phyloP scores from a whole-genome alignment of 1,140 invertebrate species.

The Planococcus citri region DNA sequence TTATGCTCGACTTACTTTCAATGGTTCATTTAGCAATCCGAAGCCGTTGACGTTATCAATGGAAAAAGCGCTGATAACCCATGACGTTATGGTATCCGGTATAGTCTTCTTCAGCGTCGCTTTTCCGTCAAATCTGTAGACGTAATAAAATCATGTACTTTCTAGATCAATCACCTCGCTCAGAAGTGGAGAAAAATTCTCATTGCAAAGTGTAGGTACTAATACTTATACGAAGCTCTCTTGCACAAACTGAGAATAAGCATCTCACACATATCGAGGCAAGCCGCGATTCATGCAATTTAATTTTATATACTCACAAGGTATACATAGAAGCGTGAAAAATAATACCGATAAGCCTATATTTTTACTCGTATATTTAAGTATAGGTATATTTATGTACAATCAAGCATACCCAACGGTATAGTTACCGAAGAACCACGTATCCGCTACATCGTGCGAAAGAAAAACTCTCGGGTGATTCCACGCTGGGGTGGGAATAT shows the following conservation, averaged over 20 bases:
- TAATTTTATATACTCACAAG: too few species aligned
- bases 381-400: background rate
- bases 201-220: background rate
- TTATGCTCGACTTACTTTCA: constrained; percentile 45
- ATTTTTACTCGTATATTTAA: too few species aligned
- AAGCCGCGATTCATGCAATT: background rate
- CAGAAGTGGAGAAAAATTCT: background rate
- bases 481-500: constrained; percentile 65
- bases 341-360: too few species aligned
- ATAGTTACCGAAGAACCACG: constrained; percentile 75
- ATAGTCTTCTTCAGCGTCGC: constrained; percentile 42
- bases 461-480: constrained; percentile 66
- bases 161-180: background rate
- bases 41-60: constrained; percentile 71
- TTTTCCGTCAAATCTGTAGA: constrained; percentile 43
- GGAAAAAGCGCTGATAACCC: constrained; percentile 86
- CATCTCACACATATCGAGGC: background rate
- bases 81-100: constrained; percentile 84
- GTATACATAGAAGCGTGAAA: too few species aligned
- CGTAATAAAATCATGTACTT: constrained; percentile 1
- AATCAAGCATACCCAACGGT: constrained; percentile 54
- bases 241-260: background rate
- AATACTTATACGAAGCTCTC: too few species aligned
- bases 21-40: constrained; percentile 56
- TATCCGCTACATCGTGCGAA: constrained; percentile 53